Conservation (phyloP, 2,797 vertebrate genomes). For the Sternotherus odoratus region DNA sequence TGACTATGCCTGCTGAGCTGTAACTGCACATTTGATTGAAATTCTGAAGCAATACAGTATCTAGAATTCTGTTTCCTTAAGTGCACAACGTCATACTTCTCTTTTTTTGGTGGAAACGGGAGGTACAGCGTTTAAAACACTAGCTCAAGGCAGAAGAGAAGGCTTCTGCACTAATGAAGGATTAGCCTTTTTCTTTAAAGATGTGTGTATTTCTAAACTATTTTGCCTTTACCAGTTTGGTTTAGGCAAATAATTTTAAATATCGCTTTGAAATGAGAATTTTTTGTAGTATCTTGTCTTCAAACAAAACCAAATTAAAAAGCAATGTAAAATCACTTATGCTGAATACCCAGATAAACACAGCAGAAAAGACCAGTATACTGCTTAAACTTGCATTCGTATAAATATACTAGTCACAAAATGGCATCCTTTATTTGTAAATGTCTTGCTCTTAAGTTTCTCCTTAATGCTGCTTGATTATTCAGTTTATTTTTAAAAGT, state of each 20-base stretch:
- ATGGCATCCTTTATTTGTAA: neutral
- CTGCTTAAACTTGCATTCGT: neutral
- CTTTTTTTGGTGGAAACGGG: neutral
- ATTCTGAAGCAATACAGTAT: neutral
- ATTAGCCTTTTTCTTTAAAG: neutral
- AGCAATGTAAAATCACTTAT: neutral
- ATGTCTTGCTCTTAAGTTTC: neutral
- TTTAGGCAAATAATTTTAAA: neutral
- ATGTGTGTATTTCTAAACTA: neutral
- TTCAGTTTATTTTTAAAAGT: neutral
- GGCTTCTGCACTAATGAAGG: neutral
- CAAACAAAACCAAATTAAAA: neutral
- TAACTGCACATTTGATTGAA: neutral
- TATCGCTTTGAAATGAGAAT: neutral
- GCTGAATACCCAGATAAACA: neutral
- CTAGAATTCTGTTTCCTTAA: neutral
- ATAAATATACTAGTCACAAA: neutral
- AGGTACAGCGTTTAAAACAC: neutral
- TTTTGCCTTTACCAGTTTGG: neutral
- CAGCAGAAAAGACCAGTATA: neutral
- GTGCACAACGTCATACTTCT: neutral
- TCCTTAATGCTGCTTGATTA: neutral
- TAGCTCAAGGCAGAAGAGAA: neutral
- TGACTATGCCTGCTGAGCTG: neutral
- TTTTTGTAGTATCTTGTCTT: neutral